These are phyloP conservation scores for Eudemis profundana DNA, from an alignment of 2,888 invertebrate genomes.

Conservation along the genomic window DNA sequence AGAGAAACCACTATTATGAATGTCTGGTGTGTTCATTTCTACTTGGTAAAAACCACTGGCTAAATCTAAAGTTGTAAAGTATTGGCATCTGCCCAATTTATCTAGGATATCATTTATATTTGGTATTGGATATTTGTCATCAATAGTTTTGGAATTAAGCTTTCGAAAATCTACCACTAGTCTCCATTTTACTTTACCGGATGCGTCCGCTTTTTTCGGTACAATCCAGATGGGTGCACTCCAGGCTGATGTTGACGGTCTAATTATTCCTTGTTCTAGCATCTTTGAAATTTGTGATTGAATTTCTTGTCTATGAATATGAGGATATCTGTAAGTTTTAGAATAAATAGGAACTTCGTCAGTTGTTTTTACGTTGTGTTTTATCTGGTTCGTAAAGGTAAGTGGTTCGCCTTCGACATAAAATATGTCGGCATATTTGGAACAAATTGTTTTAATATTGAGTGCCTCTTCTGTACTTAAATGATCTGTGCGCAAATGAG, in stretches of 20 bases:
- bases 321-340: conserved; percentile 40
- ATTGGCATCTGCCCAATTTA: conserved; percentile 49
- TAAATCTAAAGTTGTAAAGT: conserved; percentile 36
- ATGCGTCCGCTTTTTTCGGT: conserved; percentile 48
- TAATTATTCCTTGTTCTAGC: conserved; percentile 25
- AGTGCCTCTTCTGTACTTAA: not conserved
- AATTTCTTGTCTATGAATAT: conserved; percentile 35
- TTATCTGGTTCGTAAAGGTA: too few relatives aligned
- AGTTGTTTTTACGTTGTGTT: conserved; percentile 52
- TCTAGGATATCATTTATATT: conserved; percentile 51
- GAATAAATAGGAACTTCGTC: conserved; percentile 39
- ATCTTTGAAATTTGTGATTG: not conserved
- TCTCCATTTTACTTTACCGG: conserved; percentile 48
- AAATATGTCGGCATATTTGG: conserved; percentile 41
- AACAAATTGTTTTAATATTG: conserved; percentile 22
- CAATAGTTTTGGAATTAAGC: conserved; percentile 50
- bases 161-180: conserved; percentile 49
- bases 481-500: conserved; percentile 1
- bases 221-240: conserved; percentile 48
- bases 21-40: conserved; percentile 47
- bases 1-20: conserved; percentile 53
- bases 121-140: conserved; percentile 50
- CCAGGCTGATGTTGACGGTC: conserved; percentile 30
- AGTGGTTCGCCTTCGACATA: conserved; percentile 39
- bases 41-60: conserved; percentile 42